Evolutionary conservation across 2,113 vertebrate species (phyloP).

Genomic region (Corythoichthys haematopterus): DNA sequence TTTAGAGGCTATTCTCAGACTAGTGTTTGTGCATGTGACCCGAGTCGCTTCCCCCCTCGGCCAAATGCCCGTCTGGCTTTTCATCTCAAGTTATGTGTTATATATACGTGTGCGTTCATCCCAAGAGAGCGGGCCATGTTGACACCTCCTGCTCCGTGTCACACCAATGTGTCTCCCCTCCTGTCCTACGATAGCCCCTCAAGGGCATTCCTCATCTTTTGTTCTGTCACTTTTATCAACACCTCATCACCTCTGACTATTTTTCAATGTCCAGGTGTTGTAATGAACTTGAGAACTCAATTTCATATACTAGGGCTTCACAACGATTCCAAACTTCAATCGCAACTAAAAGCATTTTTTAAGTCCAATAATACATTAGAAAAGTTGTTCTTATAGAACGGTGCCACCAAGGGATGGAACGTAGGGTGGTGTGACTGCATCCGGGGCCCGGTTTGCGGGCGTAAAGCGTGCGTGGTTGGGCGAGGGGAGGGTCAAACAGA

Average conservation of each 20-base stretch:
- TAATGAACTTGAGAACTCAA: too few relatives aligned
- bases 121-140: background rate
- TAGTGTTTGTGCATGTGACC: conserved; percentile 10
- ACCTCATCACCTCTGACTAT: background rate
- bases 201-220: conserved; percentile 5
- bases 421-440: too few relatives aligned
- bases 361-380: too few relatives aligned
- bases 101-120: background rate
- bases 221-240: background rate
- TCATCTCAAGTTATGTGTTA: conserved; percentile 1
- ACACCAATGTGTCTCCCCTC: background rate
- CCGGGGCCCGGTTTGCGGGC: too few relatives aligned
- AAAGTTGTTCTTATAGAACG: too few relatives aligned
- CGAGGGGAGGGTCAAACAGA: too few relatives aligned
- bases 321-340: too few relatives aligned
- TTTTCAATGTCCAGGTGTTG: background rate
- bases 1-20: conserved; percentile 5
- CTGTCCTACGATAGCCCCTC: background rate
- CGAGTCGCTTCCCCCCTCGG: background rate
- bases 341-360: too few relatives aligned
- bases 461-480: too few relatives aligned
- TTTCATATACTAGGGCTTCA: too few relatives aligned
- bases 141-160: background rate
- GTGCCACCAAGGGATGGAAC: too few relatives aligned
- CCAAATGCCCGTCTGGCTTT: background rate